A percentile compares a stretch with the other conserved stretches of the same genome.
Conservation (phyloP, 2,797 vertebrate genomes). For the Chrysocyon brachyurus region DNA sequence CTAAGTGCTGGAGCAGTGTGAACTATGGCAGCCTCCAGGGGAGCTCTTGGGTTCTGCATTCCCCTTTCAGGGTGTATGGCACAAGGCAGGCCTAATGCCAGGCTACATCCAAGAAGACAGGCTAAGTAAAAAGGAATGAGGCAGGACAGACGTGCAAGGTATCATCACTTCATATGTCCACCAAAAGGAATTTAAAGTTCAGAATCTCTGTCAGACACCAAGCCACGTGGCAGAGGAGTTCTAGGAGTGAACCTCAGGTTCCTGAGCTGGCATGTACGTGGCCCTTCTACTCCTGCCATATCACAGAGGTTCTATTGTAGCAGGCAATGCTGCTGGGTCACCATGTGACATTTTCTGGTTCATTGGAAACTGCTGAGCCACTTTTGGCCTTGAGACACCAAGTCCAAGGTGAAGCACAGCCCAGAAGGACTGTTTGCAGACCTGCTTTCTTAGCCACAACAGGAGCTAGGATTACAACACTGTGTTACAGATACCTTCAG, state of each 20-base stretch:
- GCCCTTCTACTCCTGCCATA: neutral
- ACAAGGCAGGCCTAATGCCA: neutral
- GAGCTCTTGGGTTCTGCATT: neutral
- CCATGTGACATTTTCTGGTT: slow-evolving; percentile 28
- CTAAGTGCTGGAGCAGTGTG: neutral
- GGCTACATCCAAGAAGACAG: neutral
- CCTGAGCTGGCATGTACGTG: neutral
- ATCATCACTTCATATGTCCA: neutral
- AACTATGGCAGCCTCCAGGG: neutral
- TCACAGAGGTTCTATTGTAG: neutral
- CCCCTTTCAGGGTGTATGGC: neutral
- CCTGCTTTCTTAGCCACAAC: neutral
- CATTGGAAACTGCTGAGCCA: slow-evolving; percentile 8
- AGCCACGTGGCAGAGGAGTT: neutral
- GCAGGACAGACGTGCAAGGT: neutral
- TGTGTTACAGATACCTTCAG: neutral
- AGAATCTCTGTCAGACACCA: neutral
- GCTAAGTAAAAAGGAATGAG: neutral
- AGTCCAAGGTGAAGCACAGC: slow-evolving; percentile 23
- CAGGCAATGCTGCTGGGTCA: neutral
- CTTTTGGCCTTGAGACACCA: neutral
- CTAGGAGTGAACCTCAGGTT: neutral
- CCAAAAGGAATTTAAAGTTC: slow-evolving; percentile 28
- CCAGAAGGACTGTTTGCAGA: neutral
- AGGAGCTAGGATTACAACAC: neutral